These are phyloP conservation scores for Heterohyrax brucei DNA, from an alignment of 2,797 vertebrate genomes.

Conservation along the genomic window DNA sequence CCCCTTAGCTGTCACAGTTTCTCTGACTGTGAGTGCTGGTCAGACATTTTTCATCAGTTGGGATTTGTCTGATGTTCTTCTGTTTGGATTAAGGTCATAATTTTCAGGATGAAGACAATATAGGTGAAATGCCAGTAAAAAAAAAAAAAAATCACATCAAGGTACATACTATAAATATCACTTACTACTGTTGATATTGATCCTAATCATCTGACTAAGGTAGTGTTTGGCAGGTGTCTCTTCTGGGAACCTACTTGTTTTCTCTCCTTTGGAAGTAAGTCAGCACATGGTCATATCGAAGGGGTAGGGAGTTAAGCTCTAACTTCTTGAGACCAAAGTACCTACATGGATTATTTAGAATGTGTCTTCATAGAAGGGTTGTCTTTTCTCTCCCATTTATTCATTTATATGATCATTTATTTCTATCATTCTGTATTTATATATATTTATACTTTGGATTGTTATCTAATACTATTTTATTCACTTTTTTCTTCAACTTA, in stretches of 20 bases:
- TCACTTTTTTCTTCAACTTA: too few species aligned
- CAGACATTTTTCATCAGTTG: neutral
- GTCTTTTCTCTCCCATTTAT: too few species aligned
- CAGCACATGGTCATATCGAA: neutral
- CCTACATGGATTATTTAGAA: too few species aligned
- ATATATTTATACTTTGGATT: too few species aligned
- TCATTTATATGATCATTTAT: too few species aligned
- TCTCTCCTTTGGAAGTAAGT: neutral
- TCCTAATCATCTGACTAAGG: neutral
- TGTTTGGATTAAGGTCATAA: neutral
- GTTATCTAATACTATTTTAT: too few species aligned
- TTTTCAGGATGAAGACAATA: too few species aligned
- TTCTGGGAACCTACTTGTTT: neutral
- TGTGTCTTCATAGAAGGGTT: too few species aligned
- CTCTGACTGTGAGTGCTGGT: neutral
- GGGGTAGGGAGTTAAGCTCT: neutral
- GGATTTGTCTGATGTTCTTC: neutral
- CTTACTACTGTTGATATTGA: neutral
- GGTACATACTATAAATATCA: neutral
- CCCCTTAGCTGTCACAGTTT: too few species aligned
- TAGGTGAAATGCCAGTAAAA: neutral
- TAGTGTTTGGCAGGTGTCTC: too few species aligned
- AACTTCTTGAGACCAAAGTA: neutral
- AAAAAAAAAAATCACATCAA: neutral
- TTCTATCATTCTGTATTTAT: too few species aligned